Evolutionary conservation across 2,888 invertebrate genomes (phyloP).

Genomic region (Mermis nigrescens): DNA sequence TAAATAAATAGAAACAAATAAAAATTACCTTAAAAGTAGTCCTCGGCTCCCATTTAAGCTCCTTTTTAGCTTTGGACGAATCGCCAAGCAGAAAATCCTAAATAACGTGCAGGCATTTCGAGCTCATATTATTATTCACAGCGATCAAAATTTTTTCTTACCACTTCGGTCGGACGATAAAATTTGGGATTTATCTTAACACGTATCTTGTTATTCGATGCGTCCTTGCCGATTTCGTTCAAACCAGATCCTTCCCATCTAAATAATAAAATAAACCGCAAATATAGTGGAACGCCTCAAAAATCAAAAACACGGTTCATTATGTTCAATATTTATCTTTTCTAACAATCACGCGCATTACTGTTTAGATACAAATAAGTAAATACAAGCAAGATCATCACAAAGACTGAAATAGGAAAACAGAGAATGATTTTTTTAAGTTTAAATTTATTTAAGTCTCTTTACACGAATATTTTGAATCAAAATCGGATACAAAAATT

Average conservation of each 20-base stretch:
- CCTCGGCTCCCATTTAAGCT: constrained; percentile 69
- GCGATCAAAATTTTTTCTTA: constrained; percentile 21
- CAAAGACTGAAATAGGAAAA: background rate
- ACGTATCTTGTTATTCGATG: constrained; percentile 50
- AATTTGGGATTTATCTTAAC: constrained; percentile 77
- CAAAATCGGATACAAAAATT: too few species aligned
- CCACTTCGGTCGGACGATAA: constrained; percentile 90
- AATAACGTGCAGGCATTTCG: constrained; percentile 9
- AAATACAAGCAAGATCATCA: constrained; percentile 5
- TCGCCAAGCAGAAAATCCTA: constrained; percentile 71
- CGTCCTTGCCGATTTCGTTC: constrained; percentile 59
- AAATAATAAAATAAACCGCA: constrained; percentile 11
- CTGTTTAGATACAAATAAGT: constrained; percentile 3
- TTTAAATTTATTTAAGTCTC: too few species aligned
- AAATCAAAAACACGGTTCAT: background rate
- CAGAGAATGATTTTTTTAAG: too few species aligned
- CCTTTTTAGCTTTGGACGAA: constrained; percentile 63
- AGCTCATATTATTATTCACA: background rate
- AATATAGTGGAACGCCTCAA: background rate
- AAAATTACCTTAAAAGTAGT: constrained; percentile 47
- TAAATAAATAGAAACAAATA: too few species aligned
- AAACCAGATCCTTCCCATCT: constrained; percentile 70
- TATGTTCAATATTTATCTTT: background rate
- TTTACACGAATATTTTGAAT: too few species aligned
- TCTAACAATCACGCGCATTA: background rate